Percentiles rank a stretch among this genome's conserved stretches.
phyloP scores from a whole-genome alignment of 2,113 vertebrate genomes.

The Balaeniceps rex region DNA sequence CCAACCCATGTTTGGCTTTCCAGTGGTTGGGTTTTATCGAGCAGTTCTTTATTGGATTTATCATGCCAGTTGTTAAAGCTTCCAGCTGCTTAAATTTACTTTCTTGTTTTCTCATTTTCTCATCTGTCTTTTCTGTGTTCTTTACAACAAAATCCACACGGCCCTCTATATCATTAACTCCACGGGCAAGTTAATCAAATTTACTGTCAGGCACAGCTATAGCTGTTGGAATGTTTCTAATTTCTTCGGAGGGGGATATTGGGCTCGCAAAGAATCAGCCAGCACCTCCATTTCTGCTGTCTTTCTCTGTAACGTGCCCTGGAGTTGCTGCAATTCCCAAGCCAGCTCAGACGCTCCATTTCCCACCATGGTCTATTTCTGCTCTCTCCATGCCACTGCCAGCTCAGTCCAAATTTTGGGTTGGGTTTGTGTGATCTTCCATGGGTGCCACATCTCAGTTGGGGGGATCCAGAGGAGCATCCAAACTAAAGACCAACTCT shows the following conservation, averaged over 20 bases:
- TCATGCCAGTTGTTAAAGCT: slow-evolving; percentile 72
- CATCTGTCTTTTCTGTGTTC: slow-evolving; percentile 71
- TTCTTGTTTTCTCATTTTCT: slow-evolving; percentile 73
- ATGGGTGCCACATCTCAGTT: fast-evolving
- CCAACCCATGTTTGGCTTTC: slow-evolving; percentile 47
- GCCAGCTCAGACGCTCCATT: neutral
- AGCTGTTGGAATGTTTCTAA: slow-evolving; percentile 60
- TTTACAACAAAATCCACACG: slow-evolving; percentile 72
- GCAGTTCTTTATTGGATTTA: slow-evolving; percentile 71
- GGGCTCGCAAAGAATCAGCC: neutral
- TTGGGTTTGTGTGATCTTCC: neutral
- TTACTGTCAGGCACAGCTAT: slow-evolving; percentile 60
- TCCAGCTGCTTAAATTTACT: slow-evolving; percentile 72
- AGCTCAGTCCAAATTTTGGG: neutral
- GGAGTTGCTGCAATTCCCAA: neutral
- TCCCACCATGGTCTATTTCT: neutral
- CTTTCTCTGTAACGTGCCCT: neutral
- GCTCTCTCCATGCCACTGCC: fast-evolving
- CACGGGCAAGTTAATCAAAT: slow-evolving; percentile 67
- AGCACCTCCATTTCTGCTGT: neutral
- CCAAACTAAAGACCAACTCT: neutral
- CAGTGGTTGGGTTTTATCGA: slow-evolving; percentile 64
- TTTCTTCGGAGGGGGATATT: slow-evolving; percentile 22
- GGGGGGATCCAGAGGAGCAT: neutral
- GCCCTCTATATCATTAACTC: slow-evolving; percentile 72